Evolutionary conservation across 2,113 vertebrate species (phyloP).

Genomic region (Noturus placidus): DNA sequence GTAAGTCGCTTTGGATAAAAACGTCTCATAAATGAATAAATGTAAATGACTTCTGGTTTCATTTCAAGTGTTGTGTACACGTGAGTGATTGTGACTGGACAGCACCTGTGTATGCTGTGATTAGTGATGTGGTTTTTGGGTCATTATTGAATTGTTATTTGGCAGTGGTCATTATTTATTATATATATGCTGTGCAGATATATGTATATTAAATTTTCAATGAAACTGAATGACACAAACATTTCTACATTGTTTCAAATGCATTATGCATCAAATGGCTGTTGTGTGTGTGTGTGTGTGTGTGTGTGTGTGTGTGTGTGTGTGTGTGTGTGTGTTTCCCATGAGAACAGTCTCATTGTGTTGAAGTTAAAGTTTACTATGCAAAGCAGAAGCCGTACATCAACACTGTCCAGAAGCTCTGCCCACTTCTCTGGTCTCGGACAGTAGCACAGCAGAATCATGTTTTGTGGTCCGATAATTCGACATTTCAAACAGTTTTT

Average conservation of each 20-base stretch:
- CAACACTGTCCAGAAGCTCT: too few relatives aligned
- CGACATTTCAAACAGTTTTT: too few relatives aligned
- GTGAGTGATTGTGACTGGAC: neutral
- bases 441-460: too few relatives aligned
- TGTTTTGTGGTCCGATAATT: too few relatives aligned
- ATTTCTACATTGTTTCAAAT: neutral
- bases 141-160: neutral
- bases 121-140: neutral
- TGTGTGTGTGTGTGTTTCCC: neutral
- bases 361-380: neutral
- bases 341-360: neutral
- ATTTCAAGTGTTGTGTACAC: neutral
- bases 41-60: too few relatives aligned
- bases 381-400: too few relatives aligned
- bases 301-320: too few relatives aligned
- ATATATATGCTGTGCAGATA: neutral
- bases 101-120: neutral
- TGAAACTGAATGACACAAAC: neutral
- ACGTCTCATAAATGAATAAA: too few relatives aligned
- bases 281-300: neutral
- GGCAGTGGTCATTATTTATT: too few relatives aligned
- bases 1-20: too few relatives aligned
- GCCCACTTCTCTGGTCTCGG: too few relatives aligned
- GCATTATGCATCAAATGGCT: neutral
- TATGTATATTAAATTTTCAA: neutral